Evolutionary conservation across 2,888 invertebrate species (phyloP), one percentile per base, ranked within the genome.

Genomic region (Diloba caeruleocephala): DNA sequence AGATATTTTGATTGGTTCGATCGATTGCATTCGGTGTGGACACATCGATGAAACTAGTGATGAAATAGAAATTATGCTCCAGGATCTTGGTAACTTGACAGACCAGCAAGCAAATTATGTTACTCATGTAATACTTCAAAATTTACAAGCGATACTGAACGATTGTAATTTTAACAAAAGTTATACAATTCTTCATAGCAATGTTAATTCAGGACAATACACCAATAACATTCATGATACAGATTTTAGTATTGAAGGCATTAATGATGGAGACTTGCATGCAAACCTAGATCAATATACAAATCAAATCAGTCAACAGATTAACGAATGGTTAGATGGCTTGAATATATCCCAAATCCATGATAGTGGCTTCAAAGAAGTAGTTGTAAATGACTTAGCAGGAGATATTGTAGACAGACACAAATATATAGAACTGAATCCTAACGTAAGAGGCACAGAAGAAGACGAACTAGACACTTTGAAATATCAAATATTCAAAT

Each of bases 401-500:
- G 71, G 60, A 15, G 90, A 91, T 49, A 88, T 91, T 32, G 60
- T 88, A 2, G 86, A 91, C 39, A 79, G 90, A 55, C 71, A 78
- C 7, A 88, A 83, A 59, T 90, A 88, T 71, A 50, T 87, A 56
- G 74, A 85, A 58, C 44, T 85, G 1, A 85, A 85, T 52, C 75
- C 78, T 10, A 49, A 59, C 0, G 60, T 53, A 9, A 68, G 37
- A 29, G 60, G 60, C 1, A 56, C 76, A 9, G 73, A 81, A 0
- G 56, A 63, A 53, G 79, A 82, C 23, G 89, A 90, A 57, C 44
- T 90, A 23, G 87, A 89, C 57, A 69, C 85, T 70, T 75, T 91
- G 10, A 88, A 84, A 49, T 90, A 84, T 74, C 88, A 86, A 26
- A 87, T 91, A 62, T 90, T 85, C 55, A 90, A 89, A 81, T 89